phyloP scores from a whole-genome alignment of 2,888 invertebrate genomes.

The Melipona bicolor region DNA sequence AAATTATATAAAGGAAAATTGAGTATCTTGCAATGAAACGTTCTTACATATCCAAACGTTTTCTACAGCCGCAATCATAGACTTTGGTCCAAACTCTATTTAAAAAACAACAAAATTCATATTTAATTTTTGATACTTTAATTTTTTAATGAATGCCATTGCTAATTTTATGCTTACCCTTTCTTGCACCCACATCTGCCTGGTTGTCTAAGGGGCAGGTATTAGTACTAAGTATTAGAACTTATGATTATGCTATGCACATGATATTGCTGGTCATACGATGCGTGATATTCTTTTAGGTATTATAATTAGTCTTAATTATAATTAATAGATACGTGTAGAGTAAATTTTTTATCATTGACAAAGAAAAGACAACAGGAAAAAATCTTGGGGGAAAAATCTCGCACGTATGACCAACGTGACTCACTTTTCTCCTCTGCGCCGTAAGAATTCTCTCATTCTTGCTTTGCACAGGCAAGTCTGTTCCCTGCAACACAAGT shows the following conservation, averaged over 20 bases:
- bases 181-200: conserved; percentile 70
- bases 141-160: background rate
- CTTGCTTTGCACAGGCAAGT: conserved; percentile 61
- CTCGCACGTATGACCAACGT: conserved; percentile 61
- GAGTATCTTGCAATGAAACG: background rate
- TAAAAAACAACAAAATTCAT: background rate
- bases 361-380: background rate
- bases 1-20: background rate
- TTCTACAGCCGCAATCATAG: conserved; percentile 69
- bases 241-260: conserved; percentile 62
- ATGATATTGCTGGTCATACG: conserved; percentile 60
- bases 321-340: background rate
- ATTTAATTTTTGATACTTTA: conserved; percentile 1
- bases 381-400: conserved; percentile 23
- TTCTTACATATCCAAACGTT: conserved; percentile 55
- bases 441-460: conserved; percentile 61
- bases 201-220: conserved; percentile 69
- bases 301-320: background rate
- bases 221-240: conserved; percentile 74
- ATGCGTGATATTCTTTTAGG: conserved; percentile 46
- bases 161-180: conserved; percentile 67
- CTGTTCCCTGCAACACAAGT: conserved; percentile 51
- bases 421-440: conserved; percentile 71
- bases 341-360: background rate
- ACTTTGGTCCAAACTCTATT: conserved; percentile 47